Evolutionary conservation across 2,113 vertebrate genomes (phyloP), one percentile per base, ranked within the genome.

Genomic region (Meleagris gallopavo): DNA sequence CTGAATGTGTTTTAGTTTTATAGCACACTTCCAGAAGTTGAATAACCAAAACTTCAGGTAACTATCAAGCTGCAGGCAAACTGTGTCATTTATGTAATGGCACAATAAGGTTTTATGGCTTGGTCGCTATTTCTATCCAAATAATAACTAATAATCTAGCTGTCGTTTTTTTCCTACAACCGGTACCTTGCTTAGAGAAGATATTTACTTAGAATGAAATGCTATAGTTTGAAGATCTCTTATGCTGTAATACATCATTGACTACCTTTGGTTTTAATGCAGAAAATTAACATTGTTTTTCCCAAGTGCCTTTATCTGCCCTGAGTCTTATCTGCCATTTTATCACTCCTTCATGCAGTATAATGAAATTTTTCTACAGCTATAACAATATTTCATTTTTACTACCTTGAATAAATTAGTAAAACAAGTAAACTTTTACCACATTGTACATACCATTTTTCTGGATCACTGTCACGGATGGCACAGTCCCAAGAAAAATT

Each of bases 381-480:
- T 45, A 8, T 29, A 77, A 29, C 16, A 24, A 36, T 27, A 43
- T 32, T 65, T 74, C 18, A 60, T 43, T 83, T 70, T 65, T 60
- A 7, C 34, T 70, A 20, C 9, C 34, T 60, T 30, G 7, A 43
- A 64, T 41, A 25, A 64, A 83, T 21, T 11, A 7, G 13, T 14
- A 19, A 7, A 69, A 15, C 8, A 4, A 3, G 0, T 3, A 74
- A 27, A 55, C 6, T 54, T 54, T 54, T 3, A 54, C 9, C 22
- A 11, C 12, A 8, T 55, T 16, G 9, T 27, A 48, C 38, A 64
- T 27, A 3, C 6, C 3, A 9, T 40, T 83, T 36, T 70, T 55
- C 61, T n/a, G 78, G 13, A 72, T 24, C 32, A 62, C 12, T 67
- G 40, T 74, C 46, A 24, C 30, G 17, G 41, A 34, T 7, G 24